Base-by-base conservation (phyloP, 2,113 vertebrate genomes). In the Carassius auratus region DNA sequence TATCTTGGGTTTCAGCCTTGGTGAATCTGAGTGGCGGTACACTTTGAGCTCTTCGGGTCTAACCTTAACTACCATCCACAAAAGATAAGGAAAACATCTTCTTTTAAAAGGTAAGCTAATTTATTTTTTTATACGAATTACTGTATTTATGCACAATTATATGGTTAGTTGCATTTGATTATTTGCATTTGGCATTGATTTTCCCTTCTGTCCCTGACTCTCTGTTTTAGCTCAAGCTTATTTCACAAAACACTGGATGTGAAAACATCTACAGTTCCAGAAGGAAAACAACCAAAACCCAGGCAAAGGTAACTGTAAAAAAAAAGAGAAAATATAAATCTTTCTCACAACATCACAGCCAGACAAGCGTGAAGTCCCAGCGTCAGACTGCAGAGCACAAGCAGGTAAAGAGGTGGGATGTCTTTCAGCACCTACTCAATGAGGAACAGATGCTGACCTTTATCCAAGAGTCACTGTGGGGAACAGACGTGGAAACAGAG, bases 391-490 rank as follows among this genome's bases (percentile, higher is more conserved):
- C 23, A 68, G 23, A 45, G 78, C n/a, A 48, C 61, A 68, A 45
- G 78, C n/a, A 48, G 61, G 38, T 33, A 81, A 66, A 66, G 78
- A 81, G 59, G 36, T 80, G 61, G 4, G 42, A 68, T 68, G 61
- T 30, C 23, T 66, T 81, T 48, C 61, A 66, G 36, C 57, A 62
- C 33, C 77, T 17, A n/a, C 77, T 61, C 36, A 80, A n/a, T 64
- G 38, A 15, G 59, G 55, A 80, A 79, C 79, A 68, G 79, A 81
- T 68, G 79, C 79, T 81, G 79, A 81, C 79, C 79, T 81, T 81
- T 81, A 68, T 81, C 79, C 23, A 81, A 12, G 79, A 81, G 61
- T 50, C 79, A 45, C 77, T 45, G 77, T 33, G 19, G 66, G 48
- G 55, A 84, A 59, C 57, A 59, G 15, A 13, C 3, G 4, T 0